Conservation (phyloP, 2,113 vertebrate species). For the Bubo scandiacus region DNA sequence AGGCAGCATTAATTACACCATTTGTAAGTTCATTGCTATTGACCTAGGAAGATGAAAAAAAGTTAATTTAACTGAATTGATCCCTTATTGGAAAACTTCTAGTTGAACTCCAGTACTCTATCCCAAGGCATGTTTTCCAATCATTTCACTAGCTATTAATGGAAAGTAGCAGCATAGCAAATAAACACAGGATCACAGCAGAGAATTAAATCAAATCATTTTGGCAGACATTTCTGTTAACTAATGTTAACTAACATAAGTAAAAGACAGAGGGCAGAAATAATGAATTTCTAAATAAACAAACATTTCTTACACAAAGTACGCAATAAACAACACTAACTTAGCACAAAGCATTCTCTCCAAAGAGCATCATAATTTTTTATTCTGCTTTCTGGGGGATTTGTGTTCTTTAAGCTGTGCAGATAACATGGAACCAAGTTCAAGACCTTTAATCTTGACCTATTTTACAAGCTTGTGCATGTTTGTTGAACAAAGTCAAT, state of each 20-base stretch:
- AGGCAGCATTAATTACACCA: slow-evolving; percentile 98
- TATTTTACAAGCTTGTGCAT: background rate
- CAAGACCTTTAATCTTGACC: background rate
- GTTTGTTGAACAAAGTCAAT: background rate
- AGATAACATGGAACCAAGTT: background rate
- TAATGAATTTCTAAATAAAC: background rate
- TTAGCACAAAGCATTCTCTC: background rate
- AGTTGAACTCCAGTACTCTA: background rate
- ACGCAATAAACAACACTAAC: background rate
- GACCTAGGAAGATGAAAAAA: slow-evolving; percentile 77
- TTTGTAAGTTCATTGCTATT: slow-evolving; percentile 99
- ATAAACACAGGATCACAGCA: background rate
- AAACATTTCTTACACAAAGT: background rate
- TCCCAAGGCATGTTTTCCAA: background rate
- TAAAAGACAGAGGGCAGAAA: background rate
- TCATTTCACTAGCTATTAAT: background rate
- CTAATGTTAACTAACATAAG: background rate
- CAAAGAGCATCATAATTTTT: background rate
- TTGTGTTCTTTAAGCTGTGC: background rate
- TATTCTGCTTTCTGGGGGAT: background rate
- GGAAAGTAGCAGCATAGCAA: background rate
- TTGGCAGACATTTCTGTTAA: background rate
- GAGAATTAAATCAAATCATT: background rate
- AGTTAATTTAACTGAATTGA: background rate
- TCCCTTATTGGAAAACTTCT: background rate